Conservation (phyloP, 2,888 invertebrate genomes). For the Conomelus anceps region DNA sequence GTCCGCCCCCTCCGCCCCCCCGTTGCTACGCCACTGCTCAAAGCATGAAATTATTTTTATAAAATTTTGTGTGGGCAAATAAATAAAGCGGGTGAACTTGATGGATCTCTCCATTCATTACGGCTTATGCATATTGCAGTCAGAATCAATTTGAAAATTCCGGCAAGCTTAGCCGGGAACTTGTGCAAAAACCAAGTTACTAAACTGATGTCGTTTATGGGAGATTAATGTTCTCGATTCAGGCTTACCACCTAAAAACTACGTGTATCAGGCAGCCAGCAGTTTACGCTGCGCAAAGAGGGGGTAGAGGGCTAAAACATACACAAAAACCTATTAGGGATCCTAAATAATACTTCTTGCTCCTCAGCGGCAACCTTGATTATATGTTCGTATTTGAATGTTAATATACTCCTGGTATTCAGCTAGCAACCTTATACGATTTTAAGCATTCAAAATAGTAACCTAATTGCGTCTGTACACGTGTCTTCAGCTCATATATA, state of each 20-base stretch:
- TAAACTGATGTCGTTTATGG: not conserved
- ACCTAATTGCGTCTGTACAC: no score
- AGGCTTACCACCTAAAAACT: not conserved
- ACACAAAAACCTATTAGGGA: not conserved
- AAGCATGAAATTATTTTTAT: not conserved
- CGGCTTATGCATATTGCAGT: not conserved
- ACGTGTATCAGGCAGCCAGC: not conserved
- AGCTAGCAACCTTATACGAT: no score
- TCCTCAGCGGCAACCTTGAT: not conserved
- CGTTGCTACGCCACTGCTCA: no score
- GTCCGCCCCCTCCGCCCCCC: no score
- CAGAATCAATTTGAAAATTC: not conserved
- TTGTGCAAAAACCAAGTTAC: not conserved
- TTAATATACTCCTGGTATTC: not conserved
- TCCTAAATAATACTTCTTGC: not conserved
- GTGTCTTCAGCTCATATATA: no score
- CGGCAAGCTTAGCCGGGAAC: not conserved
- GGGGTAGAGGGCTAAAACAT: not conserved
- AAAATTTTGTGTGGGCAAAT: not conserved
- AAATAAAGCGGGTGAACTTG: not conserved
- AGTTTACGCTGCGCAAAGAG: not conserved
- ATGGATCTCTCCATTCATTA: not conserved
- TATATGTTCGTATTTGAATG: not conserved
- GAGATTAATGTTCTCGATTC: not conserved
- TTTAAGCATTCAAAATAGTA: not conserved